Base-by-base conservation (phyloP, 2,888 invertebrate species). In the Drosophila leonis region DNA sequence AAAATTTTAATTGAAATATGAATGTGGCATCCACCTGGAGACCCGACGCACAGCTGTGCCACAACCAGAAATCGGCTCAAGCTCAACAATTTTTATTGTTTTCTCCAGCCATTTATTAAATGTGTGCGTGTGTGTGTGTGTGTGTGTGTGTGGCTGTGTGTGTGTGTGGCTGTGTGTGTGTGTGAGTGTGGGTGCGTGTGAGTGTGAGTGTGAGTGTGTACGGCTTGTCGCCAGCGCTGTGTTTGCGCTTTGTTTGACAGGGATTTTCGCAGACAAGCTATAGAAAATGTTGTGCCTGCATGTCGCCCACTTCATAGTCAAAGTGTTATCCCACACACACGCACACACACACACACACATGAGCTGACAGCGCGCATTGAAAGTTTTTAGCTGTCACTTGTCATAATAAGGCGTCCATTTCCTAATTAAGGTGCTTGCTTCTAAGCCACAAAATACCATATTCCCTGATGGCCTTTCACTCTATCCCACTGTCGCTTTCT, bases 1-100 rank as follows among this genome's bases (percentile, higher is more conserved):
- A 37, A 29, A 42, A 39, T 44, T 44, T 60, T 65, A 62, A 72
- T 72, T 65, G 46, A 72, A 72, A 57, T 72, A 51, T 61, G 61
- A 37, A 51, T 65, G 29, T 42, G 49, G 20, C 42, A 49, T 13
- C 35, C 48, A 49, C 31, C 31, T 31, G 49, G 49, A 8, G 18
- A 49, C 31, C 31, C 49, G 18, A 33, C 18, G 18, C 49, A 49
- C 49, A 49, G 18, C 49, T 49, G 49, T 33, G 49, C 31, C 49
- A 13, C 33, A 18, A 20, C 49, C 49, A 49, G 52, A 52, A 55
- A 62, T 18, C 56, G 27, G 42, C 33, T 33, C 42, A 56, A 15
- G 27, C 27, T 15, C 27, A 42, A 13, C 35, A 13, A 4, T 37
- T 46, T 60, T 54, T 29, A 24, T 59, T 60, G 27, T 39, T 24